Evolutionary conservation across 2,888 invertebrate species (phyloP), one percentile per base, ranked within the genome.

Genomic region (Epiblema foenella): DNA sequence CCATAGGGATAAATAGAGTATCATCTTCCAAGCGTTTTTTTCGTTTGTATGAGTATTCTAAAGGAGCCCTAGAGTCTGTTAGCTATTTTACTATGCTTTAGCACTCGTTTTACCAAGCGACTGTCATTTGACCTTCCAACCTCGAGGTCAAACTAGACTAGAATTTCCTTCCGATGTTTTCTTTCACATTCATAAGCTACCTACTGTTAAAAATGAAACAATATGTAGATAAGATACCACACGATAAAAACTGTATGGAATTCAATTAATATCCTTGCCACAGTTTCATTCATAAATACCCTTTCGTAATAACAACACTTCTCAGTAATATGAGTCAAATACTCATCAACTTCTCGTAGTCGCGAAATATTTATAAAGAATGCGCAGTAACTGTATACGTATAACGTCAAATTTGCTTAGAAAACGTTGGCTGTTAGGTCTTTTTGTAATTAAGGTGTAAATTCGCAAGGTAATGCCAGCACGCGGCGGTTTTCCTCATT

Each of bases 401-500:
- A 51, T 51, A 51, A 18, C 9, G 18, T 3, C 51, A 18, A 10
- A 17, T 10, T 18, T 51, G 18, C 18, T 29, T 7, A 37, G 20
- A 18, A 54, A 64, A 4, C 7, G 33, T 9, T 37, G 52, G 64
- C 8, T 4, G 24, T 11, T 54, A 64, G n/a, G 18, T 5, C 24
- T 39, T 64, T 64, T 54, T 7, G n/a, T n/a, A 15, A n/a, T 11
- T 20, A 11, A 20, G 24, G 10, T 24, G n/a, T 8, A 18, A 64
- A 33, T 58, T 58, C 18, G 57, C 63, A 51, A 51, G 64, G 64
- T 64, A 52, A 64, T 64, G 39, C 20, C 10, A 20, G 51, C 58
- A 59, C 42, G 29, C 42, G 52, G n/a, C 11, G 39, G 58, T 69
- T 59, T 69, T 69, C 69, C 64, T 65, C 64, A 33, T 64, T 42